Evolutionary conservation across 1,140 invertebrate species (phyloP), one percentile per base, ranked within the genome.

Genomic region (Sminthurinus signatus): DNA sequence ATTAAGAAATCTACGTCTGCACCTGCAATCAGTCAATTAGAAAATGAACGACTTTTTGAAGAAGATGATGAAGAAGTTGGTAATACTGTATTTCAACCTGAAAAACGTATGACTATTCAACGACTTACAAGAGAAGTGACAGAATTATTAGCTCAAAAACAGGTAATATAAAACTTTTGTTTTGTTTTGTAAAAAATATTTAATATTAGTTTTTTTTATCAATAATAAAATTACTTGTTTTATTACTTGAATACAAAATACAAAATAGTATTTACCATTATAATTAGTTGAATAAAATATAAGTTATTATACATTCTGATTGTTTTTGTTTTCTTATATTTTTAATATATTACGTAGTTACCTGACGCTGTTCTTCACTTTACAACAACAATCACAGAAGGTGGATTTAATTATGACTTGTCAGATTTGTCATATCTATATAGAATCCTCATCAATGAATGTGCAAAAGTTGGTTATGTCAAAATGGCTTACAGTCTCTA

Each of bases 401-500:
- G 67, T 21, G 67, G 67, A 15, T 67, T 71, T 31, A 39, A 54
- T 1, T 67, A 46, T 46, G 43, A 67, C 21, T 23, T 54, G 19
- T 2, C 29, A 5, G 43, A 50, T 3, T 32, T 72, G 14, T 2
- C 3, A 1, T 90, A 88, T 75, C 84, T 90, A 60, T 95, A 86
- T 73, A 88, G 86, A 74, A 78, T 92, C 39, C 74, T 96, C 27
- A 88, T 96, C 61, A 81, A 82, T 65, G 86, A 82, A 12, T 91
- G 88, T 79, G 89, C 88, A 5, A 75, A 83, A 65, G 82, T 85
- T 4, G 93, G 93, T 1, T 88, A 90, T 72, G 84, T 89, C 31
- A 85, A 88, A 71, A 89, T 88, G 77, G 90, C 90, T 23, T 93
- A 93, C 74, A 81, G 82, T 65, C 75, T 95, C 0, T 95, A 82